These are phyloP conservation scores for Actinernus sp. DNA, from an alignment of 92 coral and sea anemone genomes.

Conservation along the genomic window DNA sequence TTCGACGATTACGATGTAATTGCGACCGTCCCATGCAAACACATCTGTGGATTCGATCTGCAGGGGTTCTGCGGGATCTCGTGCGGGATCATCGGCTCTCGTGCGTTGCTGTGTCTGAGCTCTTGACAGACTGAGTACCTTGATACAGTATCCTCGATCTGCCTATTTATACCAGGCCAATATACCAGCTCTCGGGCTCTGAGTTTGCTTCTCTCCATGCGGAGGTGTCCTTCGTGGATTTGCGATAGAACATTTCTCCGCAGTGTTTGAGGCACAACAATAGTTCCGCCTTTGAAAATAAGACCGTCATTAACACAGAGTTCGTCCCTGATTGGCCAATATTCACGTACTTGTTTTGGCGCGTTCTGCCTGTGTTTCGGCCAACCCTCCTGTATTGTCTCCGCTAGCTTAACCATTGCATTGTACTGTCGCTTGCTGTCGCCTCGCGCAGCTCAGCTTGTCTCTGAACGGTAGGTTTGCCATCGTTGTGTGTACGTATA, in stretches of 20 bases:
- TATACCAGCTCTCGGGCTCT: conserved; percentile 52
- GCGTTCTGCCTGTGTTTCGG: not conserved
- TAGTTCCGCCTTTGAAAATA: conserved; percentile 15
- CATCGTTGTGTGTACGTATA: too few relatives aligned
- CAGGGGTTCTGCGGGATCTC: conserved; percentile 44
- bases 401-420: not conserved
- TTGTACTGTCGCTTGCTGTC: conserved; percentile 4
- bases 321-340: too few relatives aligned
- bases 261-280: conserved; percentile 15
- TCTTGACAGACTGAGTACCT: conserved; percentile 21
- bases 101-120: conserved; percentile 25
- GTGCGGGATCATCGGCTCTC: conserved; percentile 52
- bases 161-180: conserved; percentile 20
- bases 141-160: conserved; percentile 29
- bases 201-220: conserved; percentile 46
- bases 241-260: too few relatives aligned
- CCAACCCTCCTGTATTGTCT: conserved; percentile 3
- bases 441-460: conserved; percentile 2
- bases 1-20: too few relatives aligned
- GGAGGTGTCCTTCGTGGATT: conserved; percentile 47
- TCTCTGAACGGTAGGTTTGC: too few relatives aligned
- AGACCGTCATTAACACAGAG: too few relatives aligned
- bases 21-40: conserved; percentile 14
- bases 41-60: conserved; percentile 34
- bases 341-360: not conserved